Evolutionary conservation across 2,888 invertebrate genomes (phyloP).

Genomic region (Thera britannica): DNA sequence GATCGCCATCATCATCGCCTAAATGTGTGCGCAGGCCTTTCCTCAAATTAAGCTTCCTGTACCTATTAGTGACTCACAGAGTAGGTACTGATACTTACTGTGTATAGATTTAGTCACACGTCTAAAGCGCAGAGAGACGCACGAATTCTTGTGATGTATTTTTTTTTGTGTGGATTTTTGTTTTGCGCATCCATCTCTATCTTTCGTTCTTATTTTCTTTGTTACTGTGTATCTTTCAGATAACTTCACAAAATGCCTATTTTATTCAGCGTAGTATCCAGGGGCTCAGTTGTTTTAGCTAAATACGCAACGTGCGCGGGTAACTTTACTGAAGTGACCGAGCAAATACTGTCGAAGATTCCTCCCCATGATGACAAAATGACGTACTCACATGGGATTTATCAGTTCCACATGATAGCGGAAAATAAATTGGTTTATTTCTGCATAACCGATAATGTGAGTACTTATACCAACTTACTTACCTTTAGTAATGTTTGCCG

Average conservation of each 20-base stretch:
- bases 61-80: no score
- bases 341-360: constrained; percentile 95
- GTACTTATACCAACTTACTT: constrained; percentile 54
- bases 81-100: no score
- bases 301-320: constrained; percentile 97
- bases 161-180: no score
- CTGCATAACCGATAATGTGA: constrained; percentile 97
- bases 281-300: constrained; percentile 93
- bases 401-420: constrained; percentile 95
- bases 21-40: no score
- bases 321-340: constrained; percentile 97
- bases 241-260: constrained; percentile 90
- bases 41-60: no score
- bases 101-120: no score
- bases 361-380: constrained; percentile 95
- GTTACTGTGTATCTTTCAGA: constrained; percentile 43
- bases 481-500: background rate
- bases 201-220: constrained; percentile 15
- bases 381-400: constrained; percentile 96
- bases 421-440: constrained; percentile 95
- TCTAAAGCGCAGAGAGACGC: no score
- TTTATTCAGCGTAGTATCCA: constrained; percentile 94
- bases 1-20: no score
- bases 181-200: no score
- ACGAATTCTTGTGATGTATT: no score